Evolutionary conservation across 2,888 invertebrate species (phyloP), one percentile per base, ranked within the genome.

Genomic region (Amiota communis): DNA sequence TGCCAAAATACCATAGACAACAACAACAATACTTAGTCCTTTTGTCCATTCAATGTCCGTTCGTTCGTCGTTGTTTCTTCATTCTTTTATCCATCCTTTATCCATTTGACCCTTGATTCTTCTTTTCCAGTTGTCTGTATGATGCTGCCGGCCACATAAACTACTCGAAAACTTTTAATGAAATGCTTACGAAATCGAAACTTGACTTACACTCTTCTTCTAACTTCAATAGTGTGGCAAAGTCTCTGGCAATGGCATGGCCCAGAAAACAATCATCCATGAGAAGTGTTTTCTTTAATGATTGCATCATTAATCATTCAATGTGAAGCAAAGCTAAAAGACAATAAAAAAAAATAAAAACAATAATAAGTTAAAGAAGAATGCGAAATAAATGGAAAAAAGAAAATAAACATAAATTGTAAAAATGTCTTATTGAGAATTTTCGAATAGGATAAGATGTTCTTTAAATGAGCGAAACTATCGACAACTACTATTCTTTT

Each of bases 241-340:
- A 36, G 36, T 6, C 6, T 36, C 36, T 36, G 36, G 49, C n/a
- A 49, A 48, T 9, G 48, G n/a, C n/a, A 23, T 15, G 8, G 17
- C 17, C 48, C 49, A 65, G 17, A 65, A 63, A 64, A 71, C 71
- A 71, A 71, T 71, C 64, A 64, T 47, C 63, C 48, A 53, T 6
- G 53, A 51, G 61, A 70, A 64, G 57, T 64, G 64, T 71, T 71
- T 71, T 71, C 71, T 53, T 64, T 49, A 71, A 64, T 71, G 71
- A 71, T 64, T 71, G 71, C 36, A 64, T 71, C 71, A 71, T 71
- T 63, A 64, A 71, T 71, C 71, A 63, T 71, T 63, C 71, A 64
- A 23, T 64, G 12, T 12, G 65, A 2, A 6, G 36, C n/a, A 56
- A 2, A 72, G 53, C 46, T 11, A 17, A 61, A n/a, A 69, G 59